Conservation (phyloP, 1,140 invertebrate species). For the Andricus grossulariae region DNA sequence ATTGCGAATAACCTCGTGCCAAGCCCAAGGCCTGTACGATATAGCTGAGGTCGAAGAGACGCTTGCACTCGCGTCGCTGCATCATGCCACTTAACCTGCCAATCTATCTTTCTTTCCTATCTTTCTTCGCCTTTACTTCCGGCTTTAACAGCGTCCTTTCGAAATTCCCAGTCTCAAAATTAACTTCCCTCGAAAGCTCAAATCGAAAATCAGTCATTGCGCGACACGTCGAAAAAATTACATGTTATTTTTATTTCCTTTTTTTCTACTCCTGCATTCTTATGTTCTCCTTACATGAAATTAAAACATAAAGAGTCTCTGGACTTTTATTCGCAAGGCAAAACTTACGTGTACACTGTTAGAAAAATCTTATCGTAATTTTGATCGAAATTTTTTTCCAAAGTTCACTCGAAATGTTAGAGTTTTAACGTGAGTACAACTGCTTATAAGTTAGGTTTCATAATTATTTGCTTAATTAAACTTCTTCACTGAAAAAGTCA, state of each 20-base stretch:
- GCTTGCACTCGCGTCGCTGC: background rate
- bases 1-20: slow-evolving; percentile 37
- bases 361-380: too few relatives aligned
- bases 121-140: slow-evolving; percentile 7
- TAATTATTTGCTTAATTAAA: too few relatives aligned
- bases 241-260: background rate
- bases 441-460: too few relatives aligned
- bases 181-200: slow-evolving; percentile 12
- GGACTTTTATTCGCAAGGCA: too few relatives aligned
- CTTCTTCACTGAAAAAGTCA: too few relatives aligned
- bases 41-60: too few relatives aligned
- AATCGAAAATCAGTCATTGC: slow-evolving; percentile 17
- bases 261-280: background rate
- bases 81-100: slow-evolving; percentile 17
- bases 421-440: too few relatives aligned
- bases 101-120: slow-evolving; percentile 21
- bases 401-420: too few relatives aligned
- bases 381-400: too few relatives aligned
- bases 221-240: slow-evolving; percentile 19
- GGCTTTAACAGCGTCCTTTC: slow-evolving; percentile 25
- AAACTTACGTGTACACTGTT: too few relatives aligned
- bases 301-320: too few relatives aligned
- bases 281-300: background rate
- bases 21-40: background rate
- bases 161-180: slow-evolving; percentile 18